Evolutionary conservation across 53 echinoderm and acorn worm genomes (phyloP).

Genomic region (Arbacia lixula): DNA sequence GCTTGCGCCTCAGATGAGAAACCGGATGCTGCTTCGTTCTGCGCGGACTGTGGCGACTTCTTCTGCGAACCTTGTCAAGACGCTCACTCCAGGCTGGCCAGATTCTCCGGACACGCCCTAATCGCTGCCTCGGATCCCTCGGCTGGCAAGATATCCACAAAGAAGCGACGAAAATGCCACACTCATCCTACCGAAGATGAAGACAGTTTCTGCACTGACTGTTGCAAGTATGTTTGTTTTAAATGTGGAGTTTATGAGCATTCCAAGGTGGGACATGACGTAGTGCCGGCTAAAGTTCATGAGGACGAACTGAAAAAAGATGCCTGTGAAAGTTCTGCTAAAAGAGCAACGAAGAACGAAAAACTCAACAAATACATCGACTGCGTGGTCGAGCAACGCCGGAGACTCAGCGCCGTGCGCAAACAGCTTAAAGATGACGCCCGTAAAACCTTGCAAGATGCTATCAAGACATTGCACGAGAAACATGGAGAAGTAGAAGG

Average conservation of each 20-base stretch:
- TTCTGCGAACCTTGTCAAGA: not conserved
- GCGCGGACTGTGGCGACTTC: not conserved
- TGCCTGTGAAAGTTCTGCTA: no score
- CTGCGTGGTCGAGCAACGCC: no score
- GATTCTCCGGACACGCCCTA: not conserved
- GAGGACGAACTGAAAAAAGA: not conserved
- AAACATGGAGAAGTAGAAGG: no score
- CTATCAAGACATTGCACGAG: no score
- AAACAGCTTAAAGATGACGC: no score
- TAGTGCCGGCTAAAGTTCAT: not conserved
- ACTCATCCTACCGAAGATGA: slow-evolving; percentile 8
- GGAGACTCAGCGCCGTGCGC: no score
- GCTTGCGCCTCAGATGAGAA: not conserved
- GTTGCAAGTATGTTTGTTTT: slow-evolving; percentile 7
- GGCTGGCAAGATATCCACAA: not conserved
- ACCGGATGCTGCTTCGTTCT: not conserved
- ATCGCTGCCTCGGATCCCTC: not conserved
- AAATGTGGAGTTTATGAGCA: not conserved
- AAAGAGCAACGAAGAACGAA: no score
- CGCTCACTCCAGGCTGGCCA: not conserved
- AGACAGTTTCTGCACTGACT: slow-evolving; percentile 10
- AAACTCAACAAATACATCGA: no score
- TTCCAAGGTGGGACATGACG: not conserved
- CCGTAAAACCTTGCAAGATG: no score
- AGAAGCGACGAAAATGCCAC: not conserved